Conservation (phyloP, 2,797 vertebrate species). For the Naso thynnoides region DNA sequence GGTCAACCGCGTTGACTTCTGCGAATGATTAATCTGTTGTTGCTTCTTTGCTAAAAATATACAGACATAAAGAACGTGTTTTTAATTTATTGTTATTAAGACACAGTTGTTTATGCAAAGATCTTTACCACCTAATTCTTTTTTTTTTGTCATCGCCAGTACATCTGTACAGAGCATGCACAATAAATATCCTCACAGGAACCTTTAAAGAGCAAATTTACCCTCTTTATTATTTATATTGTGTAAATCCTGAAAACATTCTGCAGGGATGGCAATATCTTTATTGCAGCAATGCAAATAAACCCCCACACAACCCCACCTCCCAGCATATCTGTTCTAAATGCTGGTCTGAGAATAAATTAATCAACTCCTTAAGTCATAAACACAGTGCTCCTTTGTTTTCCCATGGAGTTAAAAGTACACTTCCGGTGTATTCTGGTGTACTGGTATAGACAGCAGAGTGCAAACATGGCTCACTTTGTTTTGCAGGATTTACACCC, state of each 20-base stretch:
- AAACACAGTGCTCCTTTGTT: neutral
- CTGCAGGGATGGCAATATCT: neutral
- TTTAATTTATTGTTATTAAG: neutral
- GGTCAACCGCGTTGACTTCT: conserved; percentile 21
- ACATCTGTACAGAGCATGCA: neutral
- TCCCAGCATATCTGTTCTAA: neutral
- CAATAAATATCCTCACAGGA: neutral
- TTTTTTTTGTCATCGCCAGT: conserved; percentile 4
- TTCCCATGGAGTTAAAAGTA: too few relatives aligned
- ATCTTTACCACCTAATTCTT: neutral
- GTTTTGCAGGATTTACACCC: too few relatives aligned
- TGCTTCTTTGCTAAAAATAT: neutral
- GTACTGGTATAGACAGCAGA: too few relatives aligned
- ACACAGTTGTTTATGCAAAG: conserved; percentile 2
- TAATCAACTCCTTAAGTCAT: neutral
- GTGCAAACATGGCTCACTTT: too few relatives aligned
- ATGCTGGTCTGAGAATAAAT: neutral
- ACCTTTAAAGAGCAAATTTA: neutral
- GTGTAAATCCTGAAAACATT: conserved; percentile 1
- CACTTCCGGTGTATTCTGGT: too few relatives aligned
- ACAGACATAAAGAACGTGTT: neutral
- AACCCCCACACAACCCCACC: neutral
- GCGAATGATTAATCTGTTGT: conserved; percentile 22
- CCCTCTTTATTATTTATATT: too few relatives aligned
- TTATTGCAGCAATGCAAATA: neutral